Evolutionary conservation across 2,113 vertebrate genomes (phyloP).

Genomic region (Poeciliopsis prolifica): DNA sequence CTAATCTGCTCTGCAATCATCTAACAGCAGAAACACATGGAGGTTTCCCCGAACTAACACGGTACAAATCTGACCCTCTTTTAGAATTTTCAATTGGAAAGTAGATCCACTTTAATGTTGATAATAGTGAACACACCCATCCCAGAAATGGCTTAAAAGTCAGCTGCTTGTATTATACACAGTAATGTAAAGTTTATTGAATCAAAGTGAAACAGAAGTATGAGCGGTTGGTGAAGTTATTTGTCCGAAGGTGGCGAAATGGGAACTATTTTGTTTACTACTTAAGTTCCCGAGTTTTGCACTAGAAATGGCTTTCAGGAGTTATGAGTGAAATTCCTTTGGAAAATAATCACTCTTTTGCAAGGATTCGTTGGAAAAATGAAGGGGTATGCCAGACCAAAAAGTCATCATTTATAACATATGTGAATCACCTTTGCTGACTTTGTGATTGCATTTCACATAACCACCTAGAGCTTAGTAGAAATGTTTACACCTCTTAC

Average conservation of each 20-base stretch:
- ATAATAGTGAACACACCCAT: neutral
- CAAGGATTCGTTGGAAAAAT: neutral
- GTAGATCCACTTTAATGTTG: neutral
- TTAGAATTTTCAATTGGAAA: slow-evolving; percentile 2
- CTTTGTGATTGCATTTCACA: slow-evolving; percentile 11
- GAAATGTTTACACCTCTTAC: slow-evolving; percentile 6
- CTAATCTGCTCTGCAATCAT: neutral
- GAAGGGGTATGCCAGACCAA: neutral
- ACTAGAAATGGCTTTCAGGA: neutral
- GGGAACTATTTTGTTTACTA: neutral
- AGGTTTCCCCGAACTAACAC: slow-evolving; percentile 10
- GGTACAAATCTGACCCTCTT: slow-evolving; percentile 2
- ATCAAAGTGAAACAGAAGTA: neutral
- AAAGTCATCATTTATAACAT: slow-evolving; percentile 14
- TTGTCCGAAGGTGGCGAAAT: neutral
- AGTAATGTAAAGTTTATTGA: neutral
- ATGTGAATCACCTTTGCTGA: neutral
- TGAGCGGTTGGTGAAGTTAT: neutral
- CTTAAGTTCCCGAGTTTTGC: neutral
- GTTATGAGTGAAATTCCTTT: neutral
- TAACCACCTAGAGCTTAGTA: neutral
- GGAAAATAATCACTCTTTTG: neutral
- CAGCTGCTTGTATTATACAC: slow-evolving; percentile 8
- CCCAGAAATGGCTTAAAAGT: slow-evolving; percentile 5
- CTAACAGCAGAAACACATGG: neutral